Percentiles rank a stretch among this genome's conserved stretches.
Conservation (phyloP, 30 jellyfish, hydroid and myxozoan species). For the Turritopsis dohrnii region DNA sequence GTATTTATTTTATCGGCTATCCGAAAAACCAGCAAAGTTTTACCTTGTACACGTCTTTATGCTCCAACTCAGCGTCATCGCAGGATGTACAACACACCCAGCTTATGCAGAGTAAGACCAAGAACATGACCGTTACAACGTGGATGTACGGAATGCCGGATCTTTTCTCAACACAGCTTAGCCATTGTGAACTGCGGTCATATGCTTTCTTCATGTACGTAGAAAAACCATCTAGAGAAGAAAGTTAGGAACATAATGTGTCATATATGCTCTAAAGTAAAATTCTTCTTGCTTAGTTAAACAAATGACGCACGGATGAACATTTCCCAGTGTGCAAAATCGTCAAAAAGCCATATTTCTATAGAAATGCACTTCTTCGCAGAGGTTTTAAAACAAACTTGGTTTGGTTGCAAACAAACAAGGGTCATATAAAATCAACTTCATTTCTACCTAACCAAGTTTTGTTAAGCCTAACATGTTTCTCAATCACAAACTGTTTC, state of each 20-base stretch:
- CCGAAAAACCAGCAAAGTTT: neutral
- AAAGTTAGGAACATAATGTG: neutral
- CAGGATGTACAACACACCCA: conserved; percentile 5
- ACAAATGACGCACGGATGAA: no score
- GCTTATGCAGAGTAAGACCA: neutral
- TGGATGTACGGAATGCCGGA: conserved; percentile 4
- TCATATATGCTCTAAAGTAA: no score
- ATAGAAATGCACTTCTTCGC: no score
- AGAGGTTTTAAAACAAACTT: no score
- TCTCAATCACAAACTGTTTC: no score
- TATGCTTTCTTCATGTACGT: neutral
- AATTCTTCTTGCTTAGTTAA: no score
- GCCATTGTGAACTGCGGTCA: conserved; percentile 6
- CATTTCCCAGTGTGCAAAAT: no score
- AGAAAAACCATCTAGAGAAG: neutral
- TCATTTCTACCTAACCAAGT: no score
- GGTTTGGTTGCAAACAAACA: no score
- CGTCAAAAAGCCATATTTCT: no score
- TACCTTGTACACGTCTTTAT: neutral
- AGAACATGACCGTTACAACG: conserved; percentile 6
- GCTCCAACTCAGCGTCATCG: neutral
- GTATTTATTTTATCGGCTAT: neutral
- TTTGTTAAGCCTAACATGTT: no score
- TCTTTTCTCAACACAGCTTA: neutral
- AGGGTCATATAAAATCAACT: no score